These are phyloP conservation scores for Chrysopa pallens DNA, from an alignment of 1,140 invertebrate genomes.

Conservation along the genomic window DNA sequence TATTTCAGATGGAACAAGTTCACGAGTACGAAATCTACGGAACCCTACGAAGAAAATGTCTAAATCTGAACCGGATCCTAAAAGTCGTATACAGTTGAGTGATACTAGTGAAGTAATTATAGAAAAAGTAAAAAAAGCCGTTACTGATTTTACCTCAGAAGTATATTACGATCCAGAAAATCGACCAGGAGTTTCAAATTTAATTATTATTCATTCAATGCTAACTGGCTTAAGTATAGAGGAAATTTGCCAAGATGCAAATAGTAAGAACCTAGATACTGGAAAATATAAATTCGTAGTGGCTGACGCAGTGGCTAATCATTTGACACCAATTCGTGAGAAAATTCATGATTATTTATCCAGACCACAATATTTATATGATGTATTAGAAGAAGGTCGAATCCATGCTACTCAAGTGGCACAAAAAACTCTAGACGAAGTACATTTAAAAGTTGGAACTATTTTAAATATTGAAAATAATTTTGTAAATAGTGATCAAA, in stretches of 20 bases:
- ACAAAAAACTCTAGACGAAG: conserved; percentile 44
- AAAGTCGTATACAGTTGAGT: conserved; percentile 60
- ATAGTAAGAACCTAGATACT: conserved; percentile 42
- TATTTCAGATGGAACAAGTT: conserved; percentile 35
- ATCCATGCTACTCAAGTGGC: conserved; percentile 50
- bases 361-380: conserved; percentile 41
- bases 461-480: conserved; percentile 7
- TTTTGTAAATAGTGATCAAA: background rate
- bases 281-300: conserved; percentile 61
- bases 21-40: conserved; percentile 59
- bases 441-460: conserved; percentile 43
- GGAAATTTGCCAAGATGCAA: conserved; percentile 49
- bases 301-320: conserved; percentile 52
- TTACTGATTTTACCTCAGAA: conserved; percentile 78
- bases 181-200: conserved; percentile 76
- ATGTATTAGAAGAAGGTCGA: conserved; percentile 48
- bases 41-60: conserved; percentile 93
- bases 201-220: conserved; percentile 70
- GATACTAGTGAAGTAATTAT: conserved; percentile 62
- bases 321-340: conserved; percentile 51
- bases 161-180: conserved; percentile 48
- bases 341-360: conserved; percentile 36
- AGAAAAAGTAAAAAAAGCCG: conserved; percentile 75
- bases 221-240: conserved; percentile 47
- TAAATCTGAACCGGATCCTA: conserved; percentile 72